Conservation (phyloP, 2,888 invertebrate genomes). For the Agrochola lota region DNA sequence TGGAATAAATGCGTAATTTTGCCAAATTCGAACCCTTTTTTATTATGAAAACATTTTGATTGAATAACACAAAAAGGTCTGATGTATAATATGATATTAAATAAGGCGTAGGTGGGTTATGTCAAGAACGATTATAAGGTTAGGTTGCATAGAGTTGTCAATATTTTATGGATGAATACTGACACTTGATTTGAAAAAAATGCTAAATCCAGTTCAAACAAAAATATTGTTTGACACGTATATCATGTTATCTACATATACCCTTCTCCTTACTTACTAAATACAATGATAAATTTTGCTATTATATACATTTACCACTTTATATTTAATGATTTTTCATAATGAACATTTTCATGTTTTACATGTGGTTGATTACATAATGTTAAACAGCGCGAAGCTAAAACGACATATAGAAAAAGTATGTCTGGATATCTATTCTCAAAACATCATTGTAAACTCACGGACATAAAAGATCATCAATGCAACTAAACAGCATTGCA, state of each 20-base stretch:
- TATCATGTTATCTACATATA: conserved; percentile 55
- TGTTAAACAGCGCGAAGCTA: conserved; percentile 50
- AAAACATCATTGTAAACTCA: conserved; percentile 47
- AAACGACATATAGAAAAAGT: conserved; percentile 52
- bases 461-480: conserved; percentile 50
- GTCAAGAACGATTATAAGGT: conserved; percentile 8
- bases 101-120: conserved; percentile 11
- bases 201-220: conserved; percentile 15
- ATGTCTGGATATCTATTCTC: conserved; percentile 40
- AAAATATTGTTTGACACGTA: conserved; percentile 37
- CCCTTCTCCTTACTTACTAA: conserved; percentile 64
- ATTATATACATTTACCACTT: conserved; percentile 65
- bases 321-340: conserved; percentile 46
- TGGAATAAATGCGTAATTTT: conserved; percentile 21
- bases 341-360: conserved; percentile 60
- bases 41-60: not conserved
- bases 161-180: not conserved
- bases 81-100: conserved; percentile 17
- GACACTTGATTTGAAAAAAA: conserved; percentile 3
- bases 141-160: not conserved
- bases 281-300: conserved; percentile 58
- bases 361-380: conserved; percentile 60
- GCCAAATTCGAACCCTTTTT: not conserved
- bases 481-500: conserved; percentile 55
- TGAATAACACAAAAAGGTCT: not conserved